Conservation (phyloP, 1,140 invertebrate species). For the Caenorhabditis brenneri region DNA sequence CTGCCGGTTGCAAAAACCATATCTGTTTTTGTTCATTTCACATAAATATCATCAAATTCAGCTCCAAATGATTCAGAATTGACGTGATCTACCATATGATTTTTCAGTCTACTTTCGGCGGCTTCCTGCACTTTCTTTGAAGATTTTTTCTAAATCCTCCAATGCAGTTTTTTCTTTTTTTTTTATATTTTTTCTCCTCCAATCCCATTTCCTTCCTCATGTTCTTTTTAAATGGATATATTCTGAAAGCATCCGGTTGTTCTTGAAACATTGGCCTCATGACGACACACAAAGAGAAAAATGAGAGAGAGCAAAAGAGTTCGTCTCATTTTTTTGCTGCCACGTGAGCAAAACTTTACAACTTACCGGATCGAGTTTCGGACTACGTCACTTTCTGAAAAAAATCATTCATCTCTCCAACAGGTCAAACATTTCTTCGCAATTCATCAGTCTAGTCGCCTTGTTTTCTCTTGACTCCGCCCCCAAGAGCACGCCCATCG, state of each 20-base stretch:
- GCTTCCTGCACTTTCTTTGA: too few species aligned
- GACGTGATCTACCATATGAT: too few species aligned
- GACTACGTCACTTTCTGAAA: neutral
- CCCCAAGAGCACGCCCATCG: neutral
- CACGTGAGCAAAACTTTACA: conserved; percentile 21
- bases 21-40: too few species aligned
- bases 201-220: neutral
- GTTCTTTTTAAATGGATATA: neutral
- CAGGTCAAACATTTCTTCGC: conserved; percentile 1
- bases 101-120: too few species aligned
- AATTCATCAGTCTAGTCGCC: neutral
- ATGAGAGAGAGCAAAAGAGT: neutral
- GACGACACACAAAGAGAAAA: neutral
- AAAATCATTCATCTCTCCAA: neutral
- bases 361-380: neutral
- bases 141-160: neutral
- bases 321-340: neutral
- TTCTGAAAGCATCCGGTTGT: neutral
- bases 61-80: too few species aligned
- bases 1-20: too few species aligned
- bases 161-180: neutral
- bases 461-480: neutral
- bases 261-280: conserved; percentile 1
- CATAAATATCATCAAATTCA: too few species aligned
- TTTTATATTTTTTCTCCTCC: too few species aligned